These are phyloP conservation scores for Rhamphomyia laevipes DNA, from an alignment of 2,888 invertebrate species.

Conservation along the genomic window DNA sequence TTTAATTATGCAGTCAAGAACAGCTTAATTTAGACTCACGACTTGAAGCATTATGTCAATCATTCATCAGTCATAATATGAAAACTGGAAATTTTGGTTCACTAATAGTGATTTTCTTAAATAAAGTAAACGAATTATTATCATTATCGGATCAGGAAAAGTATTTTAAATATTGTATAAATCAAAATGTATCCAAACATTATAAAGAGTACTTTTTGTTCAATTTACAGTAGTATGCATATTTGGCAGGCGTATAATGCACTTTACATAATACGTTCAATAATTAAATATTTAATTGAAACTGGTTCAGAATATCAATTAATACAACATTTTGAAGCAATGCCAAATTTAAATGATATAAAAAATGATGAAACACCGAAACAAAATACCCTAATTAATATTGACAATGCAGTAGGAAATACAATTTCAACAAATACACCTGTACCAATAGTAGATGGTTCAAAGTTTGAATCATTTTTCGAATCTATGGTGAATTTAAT, in stretches of 20 bases:
- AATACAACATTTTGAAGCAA: conserved; percentile 64
- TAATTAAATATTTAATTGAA: conserved; percentile 81
- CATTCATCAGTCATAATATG: conserved; percentile 71
- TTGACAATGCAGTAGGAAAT: conserved; percentile 16
- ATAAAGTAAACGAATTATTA: conserved; percentile 69
- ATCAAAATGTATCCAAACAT: background rate
- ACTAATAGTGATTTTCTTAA: conserved; percentile 73
- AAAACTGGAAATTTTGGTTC: conserved; percentile 84
- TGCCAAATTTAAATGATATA: conserved; percentile 31
- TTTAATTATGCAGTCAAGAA: conserved; percentile 52
- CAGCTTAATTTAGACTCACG: conserved; percentile 71
- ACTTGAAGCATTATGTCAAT: conserved; percentile 60
- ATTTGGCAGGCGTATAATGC: conserved; percentile 94
- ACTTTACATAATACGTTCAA: conserved; percentile 74
- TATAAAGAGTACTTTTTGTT: background rate
- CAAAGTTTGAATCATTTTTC: conserved; percentile 36
- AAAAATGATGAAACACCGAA: conserved; percentile 19
- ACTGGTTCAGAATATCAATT: conserved; percentile 81
- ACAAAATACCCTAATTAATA: conserved; percentile 22
- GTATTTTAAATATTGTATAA: conserved; percentile 46
- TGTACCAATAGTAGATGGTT: conserved; percentile 31
- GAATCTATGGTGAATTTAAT: conserved; percentile 37
- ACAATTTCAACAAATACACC: background rate
- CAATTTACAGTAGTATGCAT: conserved; percentile 44
- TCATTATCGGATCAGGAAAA: conserved; percentile 80